These are phyloP conservation scores for Cryptoprocta ferox DNA, from an alignment of 2,797 vertebrate species.

Conservation along the genomic window DNA sequence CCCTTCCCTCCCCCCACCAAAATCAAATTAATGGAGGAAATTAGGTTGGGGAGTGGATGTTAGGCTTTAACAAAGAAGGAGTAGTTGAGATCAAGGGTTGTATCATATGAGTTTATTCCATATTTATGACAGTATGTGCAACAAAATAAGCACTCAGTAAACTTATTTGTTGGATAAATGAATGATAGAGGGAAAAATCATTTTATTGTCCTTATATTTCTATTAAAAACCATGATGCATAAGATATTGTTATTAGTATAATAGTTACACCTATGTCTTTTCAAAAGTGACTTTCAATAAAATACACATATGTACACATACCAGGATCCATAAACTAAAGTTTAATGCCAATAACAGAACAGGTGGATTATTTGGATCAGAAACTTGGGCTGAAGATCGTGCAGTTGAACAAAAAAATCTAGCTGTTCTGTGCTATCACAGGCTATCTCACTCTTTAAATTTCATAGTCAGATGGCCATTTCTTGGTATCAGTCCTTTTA, in stretches of 20 bases:
- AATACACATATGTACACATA: neutral
- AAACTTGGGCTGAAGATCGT: neutral
- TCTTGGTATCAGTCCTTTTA: neutral
- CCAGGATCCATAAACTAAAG: neutral
- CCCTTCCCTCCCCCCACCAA: neutral
- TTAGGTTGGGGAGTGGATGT: neutral
- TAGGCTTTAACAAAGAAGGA: neutral
- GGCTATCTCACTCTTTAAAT: neutral
- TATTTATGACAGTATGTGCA: neutral
- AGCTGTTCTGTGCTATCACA: neutral
- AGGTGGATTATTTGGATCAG: neutral
- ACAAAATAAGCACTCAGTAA: neutral
- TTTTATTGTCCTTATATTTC: neutral
- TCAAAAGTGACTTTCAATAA: neutral
- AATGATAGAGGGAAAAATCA: neutral
- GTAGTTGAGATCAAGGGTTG: neutral
- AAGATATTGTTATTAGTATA: neutral
- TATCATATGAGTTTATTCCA: neutral
- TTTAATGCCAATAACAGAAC: neutral
- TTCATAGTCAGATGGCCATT: neutral
- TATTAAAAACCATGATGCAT: neutral
- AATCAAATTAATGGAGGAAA: constrained; percentile 21
- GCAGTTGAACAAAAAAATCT: neutral
- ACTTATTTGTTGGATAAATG: constrained; percentile 1
- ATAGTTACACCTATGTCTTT: neutral